Conservation (phyloP, 2,888 invertebrate genomes). For the Troides helena region DNA sequence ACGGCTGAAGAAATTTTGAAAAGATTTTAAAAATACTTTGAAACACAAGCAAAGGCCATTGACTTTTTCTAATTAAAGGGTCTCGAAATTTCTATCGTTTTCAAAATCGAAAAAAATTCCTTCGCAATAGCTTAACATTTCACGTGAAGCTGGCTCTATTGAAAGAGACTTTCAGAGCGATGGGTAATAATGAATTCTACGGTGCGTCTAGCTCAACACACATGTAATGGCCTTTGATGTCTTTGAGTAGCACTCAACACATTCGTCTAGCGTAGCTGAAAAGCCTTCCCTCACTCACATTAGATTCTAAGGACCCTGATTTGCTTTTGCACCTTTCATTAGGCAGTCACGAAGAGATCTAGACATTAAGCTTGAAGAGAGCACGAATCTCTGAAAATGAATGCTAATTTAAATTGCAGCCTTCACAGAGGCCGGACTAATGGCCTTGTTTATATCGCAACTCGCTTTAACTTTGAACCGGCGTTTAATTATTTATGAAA, state of each 20-base stretch:
- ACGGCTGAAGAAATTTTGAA: no score
- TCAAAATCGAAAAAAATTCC: no score
- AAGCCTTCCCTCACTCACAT: slow-evolving; percentile 23
- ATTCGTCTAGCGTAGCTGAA: slow-evolving; percentile 20
- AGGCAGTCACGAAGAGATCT: slow-evolving; percentile 16
- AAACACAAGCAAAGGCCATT: no score
- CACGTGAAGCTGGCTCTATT: not conserved
- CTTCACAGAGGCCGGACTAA: slow-evolving; percentile 4
- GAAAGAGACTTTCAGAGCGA: slow-evolving; percentile 22
- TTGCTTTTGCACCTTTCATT: slow-evolving; percentile 28
- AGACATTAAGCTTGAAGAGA: slow-evolving; percentile 16
- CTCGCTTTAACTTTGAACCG: not conserved
- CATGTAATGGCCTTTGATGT: slow-evolving; percentile 28
- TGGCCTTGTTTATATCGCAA: slow-evolving; percentile 5
- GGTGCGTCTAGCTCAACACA: slow-evolving; percentile 17
- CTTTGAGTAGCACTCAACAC: slow-evolving; percentile 29
- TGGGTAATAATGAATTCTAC: slow-evolving; percentile 27
- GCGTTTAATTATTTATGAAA: not conserved
- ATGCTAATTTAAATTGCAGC: slow-evolving; percentile 23
- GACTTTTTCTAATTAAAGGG: no score
- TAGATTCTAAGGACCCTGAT: slow-evolving; percentile 23
- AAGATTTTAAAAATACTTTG: no score
- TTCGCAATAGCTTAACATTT: not conserved
- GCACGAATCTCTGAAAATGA: slow-evolving; percentile 17
- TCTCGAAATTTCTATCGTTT: no score